These are phyloP conservation scores for Camptogramma bilineatum DNA, from an alignment of 2,888 invertebrate genomes.

Conservation along the genomic window DNA sequence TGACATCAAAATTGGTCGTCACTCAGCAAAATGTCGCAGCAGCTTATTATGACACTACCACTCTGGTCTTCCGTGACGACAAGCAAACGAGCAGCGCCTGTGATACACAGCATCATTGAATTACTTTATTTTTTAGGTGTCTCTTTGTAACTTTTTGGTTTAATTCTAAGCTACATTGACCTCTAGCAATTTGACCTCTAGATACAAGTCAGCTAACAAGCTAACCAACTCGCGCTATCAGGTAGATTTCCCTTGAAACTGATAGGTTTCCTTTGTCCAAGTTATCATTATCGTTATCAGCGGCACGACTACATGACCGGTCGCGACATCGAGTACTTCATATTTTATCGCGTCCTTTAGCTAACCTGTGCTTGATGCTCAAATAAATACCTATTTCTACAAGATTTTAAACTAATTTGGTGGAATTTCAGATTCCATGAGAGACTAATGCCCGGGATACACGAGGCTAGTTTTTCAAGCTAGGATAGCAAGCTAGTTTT, in stretches of 20 bases:
- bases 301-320: slow-evolving; percentile 73
- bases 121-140: too few relatives aligned
- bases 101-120: too few relatives aligned
- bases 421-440: neutral
- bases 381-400: too few relatives aligned
- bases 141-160: too few relatives aligned
- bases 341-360: slow-evolving; percentile 33
- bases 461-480: too few relatives aligned
- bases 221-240: slow-evolving; percentile 49
- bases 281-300: slow-evolving; percentile 68
- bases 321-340: slow-evolving; percentile 48
- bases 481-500: too few relatives aligned
- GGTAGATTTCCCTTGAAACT: slow-evolving; percentile 59
- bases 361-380: slow-evolving; percentile 15
- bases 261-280: slow-evolving; percentile 70
- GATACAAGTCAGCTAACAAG: slow-evolving; percentile 11
- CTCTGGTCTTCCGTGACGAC: too few relatives aligned
- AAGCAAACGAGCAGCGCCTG: too few relatives aligned
- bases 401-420: slow-evolving; percentile 1
- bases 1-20: too few relatives aligned
- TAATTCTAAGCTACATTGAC: neutral
- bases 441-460: too few relatives aligned
- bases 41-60: too few relatives aligned
- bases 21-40: too few relatives aligned
- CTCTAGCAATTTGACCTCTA: slow-evolving; percentile 21